phyloP scores from a whole-genome alignment of 2,113 vertebrate species.

The Pteronura brasiliensis region DNA sequence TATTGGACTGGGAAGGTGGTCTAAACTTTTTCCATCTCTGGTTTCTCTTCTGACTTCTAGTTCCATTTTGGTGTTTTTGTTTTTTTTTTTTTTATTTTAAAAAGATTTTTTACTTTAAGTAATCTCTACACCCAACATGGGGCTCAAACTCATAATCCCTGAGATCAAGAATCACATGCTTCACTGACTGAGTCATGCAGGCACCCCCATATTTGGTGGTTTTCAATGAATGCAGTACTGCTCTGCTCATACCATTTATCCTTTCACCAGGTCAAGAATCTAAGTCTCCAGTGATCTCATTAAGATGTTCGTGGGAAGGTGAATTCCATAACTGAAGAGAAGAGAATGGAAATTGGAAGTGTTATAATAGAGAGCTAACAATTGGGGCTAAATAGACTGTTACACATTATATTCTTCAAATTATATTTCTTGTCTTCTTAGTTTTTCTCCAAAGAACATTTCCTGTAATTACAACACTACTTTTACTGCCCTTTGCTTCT shows the following conservation, averaged over 20 bases:
- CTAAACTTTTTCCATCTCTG: neutral
- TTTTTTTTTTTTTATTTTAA: neutral
- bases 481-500: neutral
- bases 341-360: constrained; percentile 18
- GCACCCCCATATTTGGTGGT: neutral
- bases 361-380: neutral
- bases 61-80: neutral
- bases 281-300: neutral
- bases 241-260: neutral
- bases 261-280: neutral
- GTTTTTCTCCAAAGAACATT: neutral
- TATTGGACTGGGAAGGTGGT: neutral
- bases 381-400: neutral
- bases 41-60: constrained; percentile 32
- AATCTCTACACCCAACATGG: neutral
- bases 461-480: neutral
- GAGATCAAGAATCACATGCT: neutral
- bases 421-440: neutral
- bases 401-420: neutral
- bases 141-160: neutral
- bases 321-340: constrained; percentile 26
- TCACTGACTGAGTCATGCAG: neutral
- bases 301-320: constrained; percentile 19
- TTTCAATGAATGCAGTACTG: neutral
- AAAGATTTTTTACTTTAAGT: neutral